Percentiles rank a stretch among this genome's conserved stretches.
These are phyloP conservation scores for Cichlasoma orientale DNA, from an alignment of 2,797 vertebrate genomes.

Conservation along the genomic window DNA sequence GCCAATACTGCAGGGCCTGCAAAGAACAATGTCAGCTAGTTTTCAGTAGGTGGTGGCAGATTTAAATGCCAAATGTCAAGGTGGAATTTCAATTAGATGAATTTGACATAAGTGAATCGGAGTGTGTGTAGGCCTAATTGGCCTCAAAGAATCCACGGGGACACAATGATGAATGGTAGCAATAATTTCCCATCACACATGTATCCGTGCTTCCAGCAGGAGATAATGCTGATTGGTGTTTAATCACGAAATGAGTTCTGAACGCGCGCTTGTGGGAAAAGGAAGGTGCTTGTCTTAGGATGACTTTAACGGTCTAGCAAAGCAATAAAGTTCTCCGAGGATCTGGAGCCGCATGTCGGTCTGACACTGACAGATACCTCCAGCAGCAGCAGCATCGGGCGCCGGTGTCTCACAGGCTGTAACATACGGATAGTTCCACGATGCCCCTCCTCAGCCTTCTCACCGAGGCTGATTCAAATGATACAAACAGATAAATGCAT, in stretches of 20 bases:
- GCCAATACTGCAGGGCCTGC: conserved; percentile 31
- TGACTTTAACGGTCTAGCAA: neutral
- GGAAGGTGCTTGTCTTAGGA: neutral
- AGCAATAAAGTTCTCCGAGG: neutral
- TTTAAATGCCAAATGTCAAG: conserved; percentile 66
- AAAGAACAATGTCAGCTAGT: conserved; percentile 53
- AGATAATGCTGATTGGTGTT: conserved; percentile 27
- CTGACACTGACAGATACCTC: no score
- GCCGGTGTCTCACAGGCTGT: no score
- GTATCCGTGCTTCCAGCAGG: conserved; percentile 8
- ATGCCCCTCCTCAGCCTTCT: neutral
- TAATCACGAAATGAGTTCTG: conserved; percentile 13
- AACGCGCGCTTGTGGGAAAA: neutral
- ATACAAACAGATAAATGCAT: neutral
- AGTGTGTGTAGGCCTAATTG: conserved; percentile 48
- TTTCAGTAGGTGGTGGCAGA: conserved; percentile 42
- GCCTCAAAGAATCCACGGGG: conserved; percentile 41
- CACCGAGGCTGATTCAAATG: neutral
- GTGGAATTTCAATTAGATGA: conserved; percentile 68
- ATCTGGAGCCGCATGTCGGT: neutral
- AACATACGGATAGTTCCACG: no score
- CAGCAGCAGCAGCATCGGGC: no score
- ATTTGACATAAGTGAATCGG: conserved; percentile 54
- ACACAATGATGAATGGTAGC: conserved; percentile 30
- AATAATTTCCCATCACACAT: neutral